Evolutionary conservation across 2,113 vertebrate genomes (phyloP), one percentile per base, ranked within the genome.

Genomic region (Uropsilus gracilis): DNA sequence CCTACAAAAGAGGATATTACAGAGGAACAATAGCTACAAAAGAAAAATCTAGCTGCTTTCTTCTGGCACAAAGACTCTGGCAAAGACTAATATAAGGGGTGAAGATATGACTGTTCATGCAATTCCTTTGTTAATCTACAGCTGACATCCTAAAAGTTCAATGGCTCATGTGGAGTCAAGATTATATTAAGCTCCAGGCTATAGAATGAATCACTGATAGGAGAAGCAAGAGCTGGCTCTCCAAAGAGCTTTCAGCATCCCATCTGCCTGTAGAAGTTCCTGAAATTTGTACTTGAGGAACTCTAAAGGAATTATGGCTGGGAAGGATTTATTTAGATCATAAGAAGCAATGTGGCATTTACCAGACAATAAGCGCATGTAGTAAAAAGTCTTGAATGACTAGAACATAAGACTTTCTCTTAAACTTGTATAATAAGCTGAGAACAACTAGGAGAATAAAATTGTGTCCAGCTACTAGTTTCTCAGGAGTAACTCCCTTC

Each of bases 71-170:
- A 68, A 66, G 44, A 87, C 7, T 61, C 44, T 22, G 44, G 37
- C 32, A 48, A 95, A 86, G 57, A n/a, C 13, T 84, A 73, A 39
- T 42, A 39, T 42, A 55, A 50, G 10, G 37, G 42, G 1, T 50
- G 39, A 86, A n/a, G 71, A 57, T 32, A 20, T 2, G 57, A 32
- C 64, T 63, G 8, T 69, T 84, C 89, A 39, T 66, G 44, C 37
- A 71, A 92, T 57, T 84, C 71, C 59, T 92, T 90, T 87, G 84
- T 76, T 84, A 84, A 90, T 81, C 85, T 77, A 37, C 37, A 84
- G 63, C 82, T 55, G 50, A 92, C 86, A 69, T 69, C 69, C 50
- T 80, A 34, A 50, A 63, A 71, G 44, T 87, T 92, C 94, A 80
- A 66, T n/a, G 46, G 80, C 53, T 80, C 84, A n/a, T 26, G 63